Conservation (phyloP, 2,797 vertebrate genomes). For the Enteromius unitaeniatus region DNA sequence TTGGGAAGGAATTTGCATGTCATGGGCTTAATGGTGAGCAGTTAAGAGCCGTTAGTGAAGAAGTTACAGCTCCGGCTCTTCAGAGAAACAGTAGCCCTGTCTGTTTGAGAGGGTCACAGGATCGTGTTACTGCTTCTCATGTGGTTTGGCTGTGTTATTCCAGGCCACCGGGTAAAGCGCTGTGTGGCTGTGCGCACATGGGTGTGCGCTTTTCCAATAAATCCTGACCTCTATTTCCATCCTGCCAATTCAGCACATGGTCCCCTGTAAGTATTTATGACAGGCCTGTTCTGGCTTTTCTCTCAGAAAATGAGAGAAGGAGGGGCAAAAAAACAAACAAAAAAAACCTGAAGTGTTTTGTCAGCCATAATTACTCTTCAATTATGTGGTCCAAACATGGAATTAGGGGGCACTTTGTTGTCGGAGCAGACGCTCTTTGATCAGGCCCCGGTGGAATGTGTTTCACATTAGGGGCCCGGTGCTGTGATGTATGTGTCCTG, state of each 20-base stretch:
- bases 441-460: slow-evolving; percentile 78
- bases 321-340: slow-evolving; percentile 56
- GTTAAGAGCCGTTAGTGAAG: slow-evolving; percentile 20
- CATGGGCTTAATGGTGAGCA: slow-evolving; percentile 15
- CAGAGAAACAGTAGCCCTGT: slow-evolving; percentile 50
- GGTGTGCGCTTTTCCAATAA: slow-evolving; percentile 69
- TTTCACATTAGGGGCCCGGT: slow-evolving; percentile 79
- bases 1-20: slow-evolving; percentile 25
- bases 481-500: slow-evolving; percentile 90
- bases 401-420: slow-evolving; percentile 77
- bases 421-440: slow-evolving; percentile 79
- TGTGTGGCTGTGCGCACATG: slow-evolving; percentile 57
- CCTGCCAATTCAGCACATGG: slow-evolving; percentile 66
- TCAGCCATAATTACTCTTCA: slow-evolving; percentile 84
- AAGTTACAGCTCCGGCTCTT: slow-evolving; percentile 41
- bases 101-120: slow-evolving; percentile 60
- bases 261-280: slow-evolving; percentile 68
- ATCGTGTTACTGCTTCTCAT: slow-evolving; percentile 58
- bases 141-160: slow-evolving; percentile 62
- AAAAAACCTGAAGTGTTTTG: slow-evolving; percentile 76
- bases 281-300: slow-evolving; percentile 65
- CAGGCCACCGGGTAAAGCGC: slow-evolving; percentile 43
- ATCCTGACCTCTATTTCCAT: slow-evolving; percentile 66
- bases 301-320: slow-evolving; percentile 45
- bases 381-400: slow-evolving; percentile 81